Conservation (phyloP, 2,797 vertebrate species). For the Anabas testudineus region DNA sequence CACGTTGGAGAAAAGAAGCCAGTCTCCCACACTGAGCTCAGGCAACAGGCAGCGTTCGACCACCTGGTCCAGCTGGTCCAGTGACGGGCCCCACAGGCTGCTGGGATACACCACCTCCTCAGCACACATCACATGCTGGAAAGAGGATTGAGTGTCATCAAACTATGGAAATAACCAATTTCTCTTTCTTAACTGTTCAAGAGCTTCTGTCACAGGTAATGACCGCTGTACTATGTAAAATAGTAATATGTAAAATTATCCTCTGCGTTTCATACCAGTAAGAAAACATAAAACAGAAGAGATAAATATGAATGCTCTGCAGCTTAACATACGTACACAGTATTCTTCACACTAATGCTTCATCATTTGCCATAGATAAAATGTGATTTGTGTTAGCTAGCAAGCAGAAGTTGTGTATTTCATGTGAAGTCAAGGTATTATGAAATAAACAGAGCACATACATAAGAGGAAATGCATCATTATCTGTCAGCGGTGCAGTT, state of each 20-base stretch:
- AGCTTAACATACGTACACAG: not conserved
- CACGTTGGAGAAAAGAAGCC: conserved; percentile 98
- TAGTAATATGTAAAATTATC: too few relatives aligned
- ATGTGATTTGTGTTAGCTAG: not conserved
- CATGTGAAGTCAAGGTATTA: too few relatives aligned
- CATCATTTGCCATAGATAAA: not conserved
- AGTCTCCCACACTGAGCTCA: conserved; percentile 94
- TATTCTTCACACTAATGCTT: not conserved
- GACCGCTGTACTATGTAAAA: not conserved
- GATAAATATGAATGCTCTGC: too few relatives aligned
- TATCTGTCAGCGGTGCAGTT: not conserved
- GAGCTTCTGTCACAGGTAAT: not conserved
- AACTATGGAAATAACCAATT: not conserved
- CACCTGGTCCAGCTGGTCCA: conserved; percentile 95
- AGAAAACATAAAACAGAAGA: too few relatives aligned
- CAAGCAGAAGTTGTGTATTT: too few relatives aligned
- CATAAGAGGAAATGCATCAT: not conserved
- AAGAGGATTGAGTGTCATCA: not conserved
- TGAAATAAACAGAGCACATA: not conserved
- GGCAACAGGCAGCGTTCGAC: conserved; percentile 96
- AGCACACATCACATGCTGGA: conserved; percentile 68
- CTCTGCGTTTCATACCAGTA: too few relatives aligned
- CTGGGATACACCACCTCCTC: conserved; percentile 92
- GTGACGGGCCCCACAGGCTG: conserved; percentile 97
- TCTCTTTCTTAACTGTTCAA: not conserved